Base-by-base conservation (phyloP, 1,140 invertebrate species). In the Scaptomyza pallida region DNA sequence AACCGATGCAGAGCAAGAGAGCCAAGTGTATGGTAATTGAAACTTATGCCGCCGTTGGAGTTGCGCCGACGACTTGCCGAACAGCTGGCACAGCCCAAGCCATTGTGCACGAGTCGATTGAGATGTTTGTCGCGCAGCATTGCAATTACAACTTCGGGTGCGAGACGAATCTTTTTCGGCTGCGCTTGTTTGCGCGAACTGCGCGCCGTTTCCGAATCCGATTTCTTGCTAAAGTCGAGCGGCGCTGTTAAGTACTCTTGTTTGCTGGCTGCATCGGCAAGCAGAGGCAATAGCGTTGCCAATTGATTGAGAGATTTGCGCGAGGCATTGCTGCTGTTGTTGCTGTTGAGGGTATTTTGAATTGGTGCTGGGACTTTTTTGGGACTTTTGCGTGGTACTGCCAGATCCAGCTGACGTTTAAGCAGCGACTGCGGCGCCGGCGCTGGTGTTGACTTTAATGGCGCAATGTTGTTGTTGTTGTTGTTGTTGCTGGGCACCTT, bases 11-110 rank as follows among this genome's bases (percentile, higher is more conserved):
- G 59, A 0, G 90, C 71, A 43, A 93, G 61, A 0, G 92, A 93
- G 12, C 90, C 90, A 10, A 88, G 89, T 3, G 90, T 93, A 43
- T 93, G 93, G 60, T 93, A 93, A 0, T 91, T 91, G 40, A 91
- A 91, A 41, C 81, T 78, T 2, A 91, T 81, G 55, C 54, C 59
- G 10, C 45, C 62, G 48, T 19, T 37, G 17, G 45, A 69, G 10
- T 64, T 80, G 51, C 90, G 83, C n/a, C 75, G 75, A 1, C 54
- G 48, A 3, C 50, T 54, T 2, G 55, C 55, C 5, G 65, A 33
- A 52, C 71, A 89, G 30, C 54, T 60, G 26, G 35, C 57, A 60
- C 90, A 91, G 21, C 75, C 79, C 13, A 90, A 48, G 10, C 78
- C 79, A 8, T 77, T 72, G 8, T 86, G 78, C 4, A 89, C 88